Percentiles rank a stretch among this genome's conserved stretches.
Conservation (phyloP, 2,113 vertebrate species). For the Antigone vipio region DNA sequence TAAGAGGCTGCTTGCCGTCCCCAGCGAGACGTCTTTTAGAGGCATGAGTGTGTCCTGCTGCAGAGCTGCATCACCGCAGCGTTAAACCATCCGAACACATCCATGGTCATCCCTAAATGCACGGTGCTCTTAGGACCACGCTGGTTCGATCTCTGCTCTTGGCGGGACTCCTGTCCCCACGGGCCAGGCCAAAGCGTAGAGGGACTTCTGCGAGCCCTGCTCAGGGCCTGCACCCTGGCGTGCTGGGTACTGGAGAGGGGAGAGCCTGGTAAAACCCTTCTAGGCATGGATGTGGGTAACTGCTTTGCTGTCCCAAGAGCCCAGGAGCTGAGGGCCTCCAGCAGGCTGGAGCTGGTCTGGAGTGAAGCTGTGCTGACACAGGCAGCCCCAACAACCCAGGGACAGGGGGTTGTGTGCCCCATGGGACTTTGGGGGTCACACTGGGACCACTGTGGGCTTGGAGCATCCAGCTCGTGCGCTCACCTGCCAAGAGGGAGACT, state of each 20-base stretch:
- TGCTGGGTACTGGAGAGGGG: rapidly evolving
- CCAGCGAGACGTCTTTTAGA: not conserved
- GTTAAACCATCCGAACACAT: rapidly evolving
- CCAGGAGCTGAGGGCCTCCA: not conserved
- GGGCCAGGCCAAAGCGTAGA: not conserved
- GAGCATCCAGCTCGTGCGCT: not conserved
- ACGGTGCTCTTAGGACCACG: not conserved
- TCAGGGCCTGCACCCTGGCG: too few relatives aligned
- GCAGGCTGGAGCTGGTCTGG: not conserved
- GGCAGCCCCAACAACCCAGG: not conserved
- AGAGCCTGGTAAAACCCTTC: not conserved
- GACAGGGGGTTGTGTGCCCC: too few relatives aligned
- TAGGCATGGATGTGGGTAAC: not conserved
- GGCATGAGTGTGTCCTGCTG: rapidly evolving
- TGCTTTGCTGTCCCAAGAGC: not conserved
- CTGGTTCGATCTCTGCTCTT: not conserved
- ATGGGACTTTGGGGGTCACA: not conserved
- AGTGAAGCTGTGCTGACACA: not conserved
- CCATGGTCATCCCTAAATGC: not conserved
- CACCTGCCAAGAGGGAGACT: not conserved
- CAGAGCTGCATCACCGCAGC: not conserved
- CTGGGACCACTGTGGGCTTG: not conserved
- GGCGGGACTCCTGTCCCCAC: not conserved
- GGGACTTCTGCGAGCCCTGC: not conserved
- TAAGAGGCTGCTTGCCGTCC: not conserved